Evolutionary conservation across 2,113 vertebrate species (phyloP), one percentile per base, ranked within the genome.

Genomic region (Gallinago jamesoni): DNA sequence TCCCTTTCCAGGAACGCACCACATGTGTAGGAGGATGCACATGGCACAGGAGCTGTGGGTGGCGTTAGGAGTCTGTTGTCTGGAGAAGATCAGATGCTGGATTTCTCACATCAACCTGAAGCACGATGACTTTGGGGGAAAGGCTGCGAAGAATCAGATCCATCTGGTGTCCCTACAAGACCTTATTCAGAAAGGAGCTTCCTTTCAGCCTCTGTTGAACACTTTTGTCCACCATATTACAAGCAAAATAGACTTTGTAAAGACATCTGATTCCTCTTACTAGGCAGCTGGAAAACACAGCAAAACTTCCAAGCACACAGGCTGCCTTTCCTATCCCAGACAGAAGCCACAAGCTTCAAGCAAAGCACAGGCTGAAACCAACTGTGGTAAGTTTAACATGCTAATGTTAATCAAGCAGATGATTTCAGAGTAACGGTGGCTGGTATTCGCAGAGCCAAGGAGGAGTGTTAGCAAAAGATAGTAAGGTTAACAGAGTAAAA

Each of bases 1-100:
- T 28, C 14, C 10, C 33, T 31, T 35, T 56, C 33, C 41, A 80
- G 50, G 41, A 67, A 73, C 3, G 28, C 48, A 72, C 3, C 35
- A 14, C 0, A 0, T 21, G 15, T 2, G 1, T 9, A 35, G 24
- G 18, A 35, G 21, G 24, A 55, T 22, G 18, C 8, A 43, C 17
- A 12, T 17, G 25, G 22, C 39, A 37, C 5, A 3, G 57, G 45
- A 81, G 8, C 31, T 39, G 41, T 57, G 59, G 33, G 20, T 68
- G 35, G 14, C 35, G 33, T 63, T 81, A 57, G 17, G 22, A 69
- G 22, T 8, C 41, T 39, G 17, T 45, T 48, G 33, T 41, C 52
- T 67, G 57, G 35, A 66, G 35, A 70, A 67, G 22, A 62, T 53
- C 53, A 67, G n/a, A 52, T 73, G 12, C 9, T 66, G 18, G 9